A percentile compares a stretch with the other conserved stretches of the same genome.
Evolutionary conservation across 2,113 vertebrate genomes (phyloP).

Genomic region (Phalacrocorax brasilianus): DNA sequence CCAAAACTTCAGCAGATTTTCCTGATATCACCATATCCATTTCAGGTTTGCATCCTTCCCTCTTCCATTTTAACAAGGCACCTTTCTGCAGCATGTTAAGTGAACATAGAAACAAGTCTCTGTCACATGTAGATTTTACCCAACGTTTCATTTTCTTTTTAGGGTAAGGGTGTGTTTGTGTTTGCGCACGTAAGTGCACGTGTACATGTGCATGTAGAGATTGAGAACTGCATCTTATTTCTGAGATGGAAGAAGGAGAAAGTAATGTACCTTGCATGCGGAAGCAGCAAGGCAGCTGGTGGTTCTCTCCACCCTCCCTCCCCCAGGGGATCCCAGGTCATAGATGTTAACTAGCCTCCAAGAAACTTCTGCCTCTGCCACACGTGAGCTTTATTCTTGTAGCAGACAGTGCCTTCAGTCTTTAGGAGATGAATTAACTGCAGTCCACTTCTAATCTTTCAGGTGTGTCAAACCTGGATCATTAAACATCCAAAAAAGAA

Average conservation of each 20-base stretch:
- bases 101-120: background rate
- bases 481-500: constrained; percentile 24
- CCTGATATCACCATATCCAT: background rate
- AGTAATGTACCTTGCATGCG: background rate
- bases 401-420: constrained; percentile 13
- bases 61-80: background rate
- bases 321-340: background rate
- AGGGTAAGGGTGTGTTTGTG: background rate
- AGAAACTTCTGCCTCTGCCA: constrained; percentile 27
- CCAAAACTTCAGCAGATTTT: background rate
- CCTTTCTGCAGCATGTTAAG: background rate
- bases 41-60: background rate
- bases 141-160: background rate
- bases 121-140: background rate
- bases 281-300: background rate
- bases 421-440: constrained; percentile 28
- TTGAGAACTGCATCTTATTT: background rate
- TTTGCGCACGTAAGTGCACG: fast-evolving
- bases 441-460: constrained; percentile 46
- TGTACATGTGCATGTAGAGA: background rate
- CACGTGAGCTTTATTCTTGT: constrained; percentile 35
- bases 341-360: background rate
- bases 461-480: constrained; percentile 29
- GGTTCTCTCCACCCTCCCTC: background rate
- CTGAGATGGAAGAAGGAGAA: background rate